Percentiles rank a stretch among this genome's conserved stretches.
These are phyloP conservation scores for Anguilla megastoma DNA, from an alignment of 2,797 vertebrate genomes.

Conservation along the genomic window DNA sequence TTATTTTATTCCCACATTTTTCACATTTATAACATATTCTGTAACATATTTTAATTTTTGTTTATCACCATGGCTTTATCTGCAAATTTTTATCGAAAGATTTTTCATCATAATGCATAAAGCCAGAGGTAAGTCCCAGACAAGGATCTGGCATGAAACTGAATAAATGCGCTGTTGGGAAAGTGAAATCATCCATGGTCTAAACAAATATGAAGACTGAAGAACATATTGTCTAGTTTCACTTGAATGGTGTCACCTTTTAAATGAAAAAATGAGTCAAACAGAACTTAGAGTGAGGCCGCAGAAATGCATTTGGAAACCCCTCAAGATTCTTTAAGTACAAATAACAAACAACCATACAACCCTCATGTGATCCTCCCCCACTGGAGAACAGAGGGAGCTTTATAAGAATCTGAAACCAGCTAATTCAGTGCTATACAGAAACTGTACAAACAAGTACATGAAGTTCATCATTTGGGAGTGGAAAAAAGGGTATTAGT, in stretches of 20 bases:
- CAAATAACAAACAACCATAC: constrained; percentile 48
- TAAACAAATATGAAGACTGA: neutral
- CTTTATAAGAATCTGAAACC: neutral
- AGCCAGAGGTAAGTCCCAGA: neutral
- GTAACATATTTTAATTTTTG: no score
- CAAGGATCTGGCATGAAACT: neutral
- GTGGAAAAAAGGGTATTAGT: neutral
- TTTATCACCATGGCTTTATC: no score
- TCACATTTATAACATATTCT: neutral
- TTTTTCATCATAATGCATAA: neutral
- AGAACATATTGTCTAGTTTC: neutral
- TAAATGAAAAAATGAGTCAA: neutral
- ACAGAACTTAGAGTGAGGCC: neutral
- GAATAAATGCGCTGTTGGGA: neutral
- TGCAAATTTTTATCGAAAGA: no score
- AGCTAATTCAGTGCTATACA: constrained; percentile 34
- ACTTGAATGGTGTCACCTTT: neutral
- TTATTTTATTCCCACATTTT: no score
- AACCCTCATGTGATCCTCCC: constrained; percentile 62
- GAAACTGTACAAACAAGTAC: constrained; percentile 44
- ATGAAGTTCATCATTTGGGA: constrained; percentile 19
- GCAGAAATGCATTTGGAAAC: constrained; percentile 2
- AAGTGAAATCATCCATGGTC: neutral
- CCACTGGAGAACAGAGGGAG: neutral
- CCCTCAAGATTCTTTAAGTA: constrained; percentile 41